These are phyloP conservation scores for Lichenostomus cassidix DNA, from an alignment of 2,113 vertebrate species.

Conservation along the genomic window DNA sequence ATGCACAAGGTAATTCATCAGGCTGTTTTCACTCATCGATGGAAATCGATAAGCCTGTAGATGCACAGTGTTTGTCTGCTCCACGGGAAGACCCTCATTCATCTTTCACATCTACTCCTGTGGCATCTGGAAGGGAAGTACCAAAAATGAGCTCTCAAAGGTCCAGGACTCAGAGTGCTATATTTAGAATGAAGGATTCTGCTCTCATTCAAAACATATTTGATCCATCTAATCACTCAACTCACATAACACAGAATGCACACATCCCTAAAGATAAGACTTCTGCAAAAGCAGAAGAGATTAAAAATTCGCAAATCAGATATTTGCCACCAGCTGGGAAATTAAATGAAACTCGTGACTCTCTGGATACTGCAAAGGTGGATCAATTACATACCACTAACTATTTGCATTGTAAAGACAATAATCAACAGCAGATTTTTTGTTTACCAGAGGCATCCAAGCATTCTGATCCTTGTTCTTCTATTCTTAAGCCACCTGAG, in stretches of 20 bases:
- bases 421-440: conserved; percentile 69
- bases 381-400: conserved; percentile 65
- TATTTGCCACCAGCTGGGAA: conserved; percentile 69
- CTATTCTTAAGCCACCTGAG: conserved; percentile 66
- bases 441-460: conserved; percentile 70
- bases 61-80: conserved; percentile 55
- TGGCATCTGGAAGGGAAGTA: conserved; percentile 63
- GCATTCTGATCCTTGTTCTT: conserved; percentile 67
- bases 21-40: conserved; percentile 71
- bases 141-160: conserved; percentile 73
- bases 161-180: conserved; percentile 64
- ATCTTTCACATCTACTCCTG: conserved; percentile 40
- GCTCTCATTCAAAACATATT: conserved; percentile 72
- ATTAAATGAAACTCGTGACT: conserved; percentile 63
- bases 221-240: conserved; percentile 71
- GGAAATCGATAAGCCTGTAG: conserved; percentile 70
- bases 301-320: conserved; percentile 67
- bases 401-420: conserved; percentile 76
- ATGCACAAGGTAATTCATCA: conserved; percentile 58
- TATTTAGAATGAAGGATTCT: conserved; percentile 77
- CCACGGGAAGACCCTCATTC: conserved; percentile 66
- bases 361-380: conserved; percentile 58
- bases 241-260: conserved; percentile 72
- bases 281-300: conserved; percentile 71
- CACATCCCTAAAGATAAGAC: conserved; percentile 60